A percentile compares a stretch with the other conserved stretches of the same genome.
These are phyloP conservation scores for Dipodomys merriami DNA, from an alignment of 2,113 vertebrate species.

Conservation along the genomic window DNA sequence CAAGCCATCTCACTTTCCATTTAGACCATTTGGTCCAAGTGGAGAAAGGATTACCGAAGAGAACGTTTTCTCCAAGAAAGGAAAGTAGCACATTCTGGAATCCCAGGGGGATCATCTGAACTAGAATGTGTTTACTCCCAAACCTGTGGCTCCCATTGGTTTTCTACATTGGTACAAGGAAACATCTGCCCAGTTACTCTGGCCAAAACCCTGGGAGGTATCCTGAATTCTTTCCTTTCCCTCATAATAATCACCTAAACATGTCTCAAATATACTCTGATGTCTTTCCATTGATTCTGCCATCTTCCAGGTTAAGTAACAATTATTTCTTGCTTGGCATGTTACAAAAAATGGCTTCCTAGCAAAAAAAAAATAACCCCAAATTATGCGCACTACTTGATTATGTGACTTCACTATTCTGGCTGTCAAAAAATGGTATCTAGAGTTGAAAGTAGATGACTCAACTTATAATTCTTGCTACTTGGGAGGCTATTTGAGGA, in stretches of 20 bases:
- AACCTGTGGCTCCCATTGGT: background rate
- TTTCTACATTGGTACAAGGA: background rate
- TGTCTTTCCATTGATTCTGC: background rate
- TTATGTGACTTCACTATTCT: background rate
- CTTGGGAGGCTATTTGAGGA: too few species aligned
- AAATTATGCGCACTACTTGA: background rate
- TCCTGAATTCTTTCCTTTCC: conserved; percentile 25
- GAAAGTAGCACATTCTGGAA: background rate
- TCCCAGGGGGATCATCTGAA: background rate
- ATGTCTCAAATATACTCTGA: background rate
- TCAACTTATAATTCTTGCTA: too few species aligned
- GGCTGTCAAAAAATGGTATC: background rate
- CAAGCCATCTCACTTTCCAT: background rate
- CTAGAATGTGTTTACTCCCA: background rate
- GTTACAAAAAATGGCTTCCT: background rate
- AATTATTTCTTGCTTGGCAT: background rate
- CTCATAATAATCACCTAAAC: background rate
- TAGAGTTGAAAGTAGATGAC: too few species aligned
- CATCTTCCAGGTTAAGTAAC: background rate
- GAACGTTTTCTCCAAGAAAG: background rate
- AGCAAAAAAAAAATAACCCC: background rate
- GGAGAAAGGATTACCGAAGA: background rate
- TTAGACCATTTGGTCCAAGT: background rate
- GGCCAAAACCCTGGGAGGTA: background rate
- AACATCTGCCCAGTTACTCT: background rate